Base-by-base conservation (phyloP, 2,113 vertebrate species). In the Monarcha castaneiventris region DNA sequence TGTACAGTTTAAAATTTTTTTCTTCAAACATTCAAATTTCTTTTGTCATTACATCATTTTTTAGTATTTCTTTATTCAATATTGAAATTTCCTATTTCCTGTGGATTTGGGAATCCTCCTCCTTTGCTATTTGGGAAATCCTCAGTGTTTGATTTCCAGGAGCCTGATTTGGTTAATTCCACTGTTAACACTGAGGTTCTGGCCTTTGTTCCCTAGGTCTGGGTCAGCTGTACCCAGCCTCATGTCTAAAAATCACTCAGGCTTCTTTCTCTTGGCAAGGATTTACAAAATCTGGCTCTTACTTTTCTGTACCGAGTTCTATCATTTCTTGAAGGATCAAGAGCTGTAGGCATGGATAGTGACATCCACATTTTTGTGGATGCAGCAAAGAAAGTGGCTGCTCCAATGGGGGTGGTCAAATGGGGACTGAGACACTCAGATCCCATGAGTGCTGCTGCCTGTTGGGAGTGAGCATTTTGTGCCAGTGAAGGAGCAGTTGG, bases 321-420 rank as follows among this genome's bases (percentile, higher is more conserved):
- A 4, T 39, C 0, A 12, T 52, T 92, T 83, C 32, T 73, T 77
- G 15, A 9, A 23, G 69, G 67, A 43, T 44, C 43, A 56, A 46
- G 66, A 48, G 25, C 37, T 83, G 16, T 59, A 48, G 56, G 27
- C 0, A 0, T 52, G n/a, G 16, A 7, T 54, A 17, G 32, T 35
- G 66, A 20, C 35, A 52, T 35, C 43, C 26, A 10, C 0, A 0
- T 22, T 16, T 51, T 27, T 2, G 3, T 75, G 71, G 37, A 68
- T 88, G 58, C 68, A 68, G 68, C 7, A 7, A 23, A 16, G 13
- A 33, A 26, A 26, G 37, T 27, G 11, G 21, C 16, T 68, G 39
- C 30, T 92, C 29, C n/a, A 13, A 2, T 0, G 2, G 25, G 16
- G 6, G 3, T 64, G n/a, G 10, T 54, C 54, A 61, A 6, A 61